Percentiles rank a stretch among this genome's conserved stretches.
These are phyloP conservation scores for Pampus argenteus DNA, from an alignment of 2,797 vertebrate genomes.

Conservation along the genomic window DNA sequence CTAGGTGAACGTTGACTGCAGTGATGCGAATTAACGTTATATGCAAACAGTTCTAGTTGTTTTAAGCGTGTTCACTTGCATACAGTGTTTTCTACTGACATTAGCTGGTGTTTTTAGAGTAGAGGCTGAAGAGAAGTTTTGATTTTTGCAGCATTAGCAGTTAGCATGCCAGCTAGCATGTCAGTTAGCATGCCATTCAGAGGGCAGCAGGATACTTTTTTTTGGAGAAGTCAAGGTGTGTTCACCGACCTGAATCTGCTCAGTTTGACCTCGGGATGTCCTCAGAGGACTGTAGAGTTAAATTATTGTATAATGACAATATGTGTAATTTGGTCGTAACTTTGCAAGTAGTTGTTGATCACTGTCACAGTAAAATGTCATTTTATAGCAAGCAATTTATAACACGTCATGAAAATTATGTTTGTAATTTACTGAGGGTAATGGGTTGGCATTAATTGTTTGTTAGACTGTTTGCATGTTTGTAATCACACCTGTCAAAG, in stretches of 20 bases:
- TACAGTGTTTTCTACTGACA: neutral
- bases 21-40: neutral
- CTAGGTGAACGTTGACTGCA: neutral
- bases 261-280: conserved; percentile 70
- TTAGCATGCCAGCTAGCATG: neutral
- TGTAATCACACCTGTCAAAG: neutral
- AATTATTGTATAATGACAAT: no score
- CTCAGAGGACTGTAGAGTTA: conserved; percentile 21
- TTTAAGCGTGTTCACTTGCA: neutral
- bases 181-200: conserved; percentile 43
- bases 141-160: neutral
- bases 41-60: rapidly evolving
- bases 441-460: neutral
- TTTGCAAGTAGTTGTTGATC: neutral
- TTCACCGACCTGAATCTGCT: conserved; percentile 32
- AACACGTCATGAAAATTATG: neutral
- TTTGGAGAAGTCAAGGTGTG: conserved; percentile 38
- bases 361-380: neutral
- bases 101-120: neutral
- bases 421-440: neutral
- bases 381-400: neutral
- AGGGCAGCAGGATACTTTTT: conserved; percentile 11
- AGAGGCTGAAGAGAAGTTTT: neutral
- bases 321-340: neutral
- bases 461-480: neutral